Conservation (phyloP, 2,888 invertebrate species). For the Dendrolimus houi region DNA sequence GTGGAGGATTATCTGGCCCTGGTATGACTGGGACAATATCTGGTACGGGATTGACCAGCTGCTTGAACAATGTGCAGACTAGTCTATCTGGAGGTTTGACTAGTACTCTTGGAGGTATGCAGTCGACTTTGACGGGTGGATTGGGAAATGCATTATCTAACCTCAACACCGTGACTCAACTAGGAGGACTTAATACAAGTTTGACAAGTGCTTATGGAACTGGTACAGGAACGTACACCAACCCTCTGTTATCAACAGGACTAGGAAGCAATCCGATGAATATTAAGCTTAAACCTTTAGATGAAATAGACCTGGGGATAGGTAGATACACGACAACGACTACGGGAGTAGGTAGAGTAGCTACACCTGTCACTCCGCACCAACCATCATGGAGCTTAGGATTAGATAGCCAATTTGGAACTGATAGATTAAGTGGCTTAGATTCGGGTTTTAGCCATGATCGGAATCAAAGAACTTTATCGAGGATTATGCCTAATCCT, state of each 20-base stretch:
- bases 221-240: conserved; percentile 77
- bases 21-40: conserved; percentile 68
- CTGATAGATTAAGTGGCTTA: conserved; percentile 74
- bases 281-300: conserved; percentile 82
- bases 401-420: conserved; percentile 77
- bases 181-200: conserved; percentile 59
- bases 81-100: conserved; percentile 60
- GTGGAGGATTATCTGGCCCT: conserved; percentile 59
- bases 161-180: conserved; percentile 54
- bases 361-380: conserved; percentile 80
- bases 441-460: conserved; percentile 77
- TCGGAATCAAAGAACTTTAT: conserved; percentile 74
- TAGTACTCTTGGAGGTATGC: conserved; percentile 58
- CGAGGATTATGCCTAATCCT: conserved; percentile 67
- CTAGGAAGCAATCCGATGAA: conserved; percentile 77
- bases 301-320: conserved; percentile 82
- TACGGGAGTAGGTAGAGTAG: conserved; percentile 66
- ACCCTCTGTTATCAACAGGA: conserved; percentile 77
- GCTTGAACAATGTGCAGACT: conserved; percentile 59
- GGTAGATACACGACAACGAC: conserved; percentile 71
- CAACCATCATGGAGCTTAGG: conserved; percentile 77
- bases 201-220: conserved; percentile 55
- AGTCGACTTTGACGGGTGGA: conserved; percentile 56
- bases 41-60: conserved; percentile 61
- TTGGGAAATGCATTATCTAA: conserved; percentile 60